A percentile compares a stretch with the other conserved stretches of the same genome.
phyloP scores from a whole-genome alignment of 2,113 vertebrate species.

The Morphnarchus princeps region DNA sequence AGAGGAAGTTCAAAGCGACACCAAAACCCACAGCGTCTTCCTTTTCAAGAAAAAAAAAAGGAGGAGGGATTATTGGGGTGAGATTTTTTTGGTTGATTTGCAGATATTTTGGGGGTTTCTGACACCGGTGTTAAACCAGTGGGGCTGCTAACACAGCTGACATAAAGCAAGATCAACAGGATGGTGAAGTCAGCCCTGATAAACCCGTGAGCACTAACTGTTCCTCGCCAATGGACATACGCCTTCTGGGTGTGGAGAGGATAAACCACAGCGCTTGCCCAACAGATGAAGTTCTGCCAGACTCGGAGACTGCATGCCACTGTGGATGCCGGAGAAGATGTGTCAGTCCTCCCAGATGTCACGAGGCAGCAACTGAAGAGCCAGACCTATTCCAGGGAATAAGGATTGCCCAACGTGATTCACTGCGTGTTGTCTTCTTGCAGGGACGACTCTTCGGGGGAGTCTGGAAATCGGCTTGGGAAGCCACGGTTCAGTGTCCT shows the following conservation, averaged over 20 bases:
- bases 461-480: background rate
- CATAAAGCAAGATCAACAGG: background rate
- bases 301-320: background rate
- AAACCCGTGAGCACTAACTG: background rate
- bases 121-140: background rate
- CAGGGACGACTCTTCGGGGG: background rate
- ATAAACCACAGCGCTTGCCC: background rate
- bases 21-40: background rate
- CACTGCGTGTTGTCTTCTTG: background rate
- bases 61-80: fast-evolving
- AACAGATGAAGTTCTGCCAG: background rate
- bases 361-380: background rate
- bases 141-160: background rate
- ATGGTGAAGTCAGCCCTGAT: background rate
- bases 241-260: background rate
- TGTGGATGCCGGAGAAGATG: background rate
- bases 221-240: background rate
- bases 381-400: background rate
- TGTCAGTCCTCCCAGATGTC: background rate
- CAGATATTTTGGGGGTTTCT: background rate
- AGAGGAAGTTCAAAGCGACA: background rate
- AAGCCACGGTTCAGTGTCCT: background rate
- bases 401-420: background rate
- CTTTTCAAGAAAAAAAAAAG: background rate
- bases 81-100: background rate